phyloP scores from a whole-genome alignment of 2,888 invertebrate species.

The Amiota mariae region DNA sequence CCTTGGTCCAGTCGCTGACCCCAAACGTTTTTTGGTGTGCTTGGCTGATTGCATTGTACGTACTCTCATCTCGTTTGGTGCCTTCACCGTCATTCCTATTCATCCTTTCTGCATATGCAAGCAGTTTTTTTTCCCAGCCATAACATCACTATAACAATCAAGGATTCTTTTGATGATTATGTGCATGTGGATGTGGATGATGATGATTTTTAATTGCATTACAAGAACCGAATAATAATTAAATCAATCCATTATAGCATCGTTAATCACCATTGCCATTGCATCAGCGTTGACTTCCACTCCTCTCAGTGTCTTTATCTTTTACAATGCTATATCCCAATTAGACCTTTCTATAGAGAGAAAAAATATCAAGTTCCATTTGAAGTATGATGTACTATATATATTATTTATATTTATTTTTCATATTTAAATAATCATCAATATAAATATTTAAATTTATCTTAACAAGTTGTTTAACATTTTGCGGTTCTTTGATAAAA shows the following conservation, averaged over 20 bases:
- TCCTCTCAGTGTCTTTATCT: too few relatives aligned
- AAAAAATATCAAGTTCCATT: background rate
- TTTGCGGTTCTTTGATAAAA: slow-evolving; percentile 12
- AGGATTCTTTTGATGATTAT: slow-evolving; percentile 52
- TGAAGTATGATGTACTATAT: background rate
- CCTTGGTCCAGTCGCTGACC: slow-evolving; percentile 48
- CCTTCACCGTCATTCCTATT: background rate
- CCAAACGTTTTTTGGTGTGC: background rate
- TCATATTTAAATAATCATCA: background rate
- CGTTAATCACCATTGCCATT: too few relatives aligned
- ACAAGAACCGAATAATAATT: slow-evolving; percentile 66
- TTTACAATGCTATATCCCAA: too few relatives aligned
- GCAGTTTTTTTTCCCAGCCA: slow-evolving; percentile 46
- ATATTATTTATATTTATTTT: background rate
- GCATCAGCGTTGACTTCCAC: slow-evolving; percentile 29
- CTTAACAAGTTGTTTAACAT: slow-evolving; percentile 23
- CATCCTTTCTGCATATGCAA: slow-evolving; percentile 54
- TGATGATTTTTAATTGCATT: slow-evolving; percentile 64
- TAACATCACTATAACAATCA: slow-evolving; percentile 26
- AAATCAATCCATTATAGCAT: slow-evolving; percentile 40
- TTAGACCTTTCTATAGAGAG: too few relatives aligned
- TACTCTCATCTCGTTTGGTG: background rate
- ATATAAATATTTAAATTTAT: background rate
- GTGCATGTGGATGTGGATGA: background rate
- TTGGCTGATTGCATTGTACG: background rate